A percentile compares a stretch with the other conserved stretches of the same genome.
These are phyloP conservation scores for Pygocentrus nattereri DNA, from an alignment of 2,797 vertebrate genomes.

Conservation along the genomic window DNA sequence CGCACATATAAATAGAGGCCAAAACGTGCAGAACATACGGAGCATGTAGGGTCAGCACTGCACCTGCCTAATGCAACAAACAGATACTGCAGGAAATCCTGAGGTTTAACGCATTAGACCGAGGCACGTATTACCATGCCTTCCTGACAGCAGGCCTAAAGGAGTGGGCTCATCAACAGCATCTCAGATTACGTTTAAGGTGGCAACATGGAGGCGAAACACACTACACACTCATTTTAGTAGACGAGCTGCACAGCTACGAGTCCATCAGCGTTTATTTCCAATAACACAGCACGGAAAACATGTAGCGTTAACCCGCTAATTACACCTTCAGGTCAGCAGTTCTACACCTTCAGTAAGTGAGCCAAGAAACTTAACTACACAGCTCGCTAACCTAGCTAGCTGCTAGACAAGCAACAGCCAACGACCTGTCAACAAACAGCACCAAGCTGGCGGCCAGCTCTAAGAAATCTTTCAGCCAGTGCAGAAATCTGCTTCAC, in stretches of 20 bases:
- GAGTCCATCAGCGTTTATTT: neutral
- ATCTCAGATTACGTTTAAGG: neutral
- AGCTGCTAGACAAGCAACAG: neutral
- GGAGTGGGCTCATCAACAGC: neutral
- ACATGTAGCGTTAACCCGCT: no score
- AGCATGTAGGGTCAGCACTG: neutral
- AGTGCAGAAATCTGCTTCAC: neutral
- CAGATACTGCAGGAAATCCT: neutral
- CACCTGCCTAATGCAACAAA: neutral
- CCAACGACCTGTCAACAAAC: constrained; percentile 1
- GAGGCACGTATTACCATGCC: neutral
- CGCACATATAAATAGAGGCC: neutral
- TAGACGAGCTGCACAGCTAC: no score
- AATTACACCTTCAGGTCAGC: neutral
- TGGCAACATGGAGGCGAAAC: neutral
- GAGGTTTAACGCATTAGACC: neutral
- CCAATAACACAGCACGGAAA: neutral
- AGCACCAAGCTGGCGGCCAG: neutral
- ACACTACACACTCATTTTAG: neutral
- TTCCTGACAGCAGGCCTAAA: neutral
- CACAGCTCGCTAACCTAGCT: neutral
- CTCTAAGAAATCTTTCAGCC: neutral
- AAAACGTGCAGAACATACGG: neutral
- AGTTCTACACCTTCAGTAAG: neutral
- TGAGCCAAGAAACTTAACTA: neutral